These are phyloP conservation scores for rat (Rattus norvegicus) DNA, from an alignment of 2,113 vertebrate species.

Conservation along the genomic window DNA sequence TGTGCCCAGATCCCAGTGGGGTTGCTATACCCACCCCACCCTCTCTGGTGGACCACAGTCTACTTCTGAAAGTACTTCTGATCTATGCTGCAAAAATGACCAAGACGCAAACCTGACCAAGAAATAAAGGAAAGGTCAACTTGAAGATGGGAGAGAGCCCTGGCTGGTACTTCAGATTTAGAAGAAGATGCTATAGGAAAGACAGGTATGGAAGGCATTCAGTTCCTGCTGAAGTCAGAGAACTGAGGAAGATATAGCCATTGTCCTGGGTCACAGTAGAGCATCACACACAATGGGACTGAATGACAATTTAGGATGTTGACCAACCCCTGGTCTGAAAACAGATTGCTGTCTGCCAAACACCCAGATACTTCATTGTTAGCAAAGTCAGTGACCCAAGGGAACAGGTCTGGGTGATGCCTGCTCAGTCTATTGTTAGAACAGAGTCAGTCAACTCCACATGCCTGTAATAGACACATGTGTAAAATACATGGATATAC, in stretches of 20 bases:
- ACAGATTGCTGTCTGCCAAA: neutral
- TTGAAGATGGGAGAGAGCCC: neutral
- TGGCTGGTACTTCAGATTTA: neutral
- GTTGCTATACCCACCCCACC: neutral
- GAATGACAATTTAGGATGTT: neutral
- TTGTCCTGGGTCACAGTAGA: neutral
- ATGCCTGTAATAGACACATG: too few relatives aligned
- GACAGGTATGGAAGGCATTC: neutral
- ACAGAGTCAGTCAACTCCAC: neutral
- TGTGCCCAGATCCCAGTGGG: neutral
- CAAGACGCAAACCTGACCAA: neutral
- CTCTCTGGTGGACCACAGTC: slow-evolving; percentile 21
- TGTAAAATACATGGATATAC: neutral
- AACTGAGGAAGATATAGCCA: neutral
- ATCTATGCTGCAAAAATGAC: neutral
- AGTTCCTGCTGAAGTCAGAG: neutral
- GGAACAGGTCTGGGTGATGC: neutral
- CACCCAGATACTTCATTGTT: neutral
- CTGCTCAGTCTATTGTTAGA: neutral
- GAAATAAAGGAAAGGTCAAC: neutral
- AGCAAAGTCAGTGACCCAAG: neutral
- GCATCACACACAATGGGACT: neutral
- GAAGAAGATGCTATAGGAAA: too few relatives aligned
- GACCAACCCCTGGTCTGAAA: neutral
- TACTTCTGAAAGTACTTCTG: slow-evolving; percentile 81